These are phyloP conservation scores for Thyatira batis DNA, from an alignment of 2,888 invertebrate genomes.

Conservation along the genomic window DNA sequence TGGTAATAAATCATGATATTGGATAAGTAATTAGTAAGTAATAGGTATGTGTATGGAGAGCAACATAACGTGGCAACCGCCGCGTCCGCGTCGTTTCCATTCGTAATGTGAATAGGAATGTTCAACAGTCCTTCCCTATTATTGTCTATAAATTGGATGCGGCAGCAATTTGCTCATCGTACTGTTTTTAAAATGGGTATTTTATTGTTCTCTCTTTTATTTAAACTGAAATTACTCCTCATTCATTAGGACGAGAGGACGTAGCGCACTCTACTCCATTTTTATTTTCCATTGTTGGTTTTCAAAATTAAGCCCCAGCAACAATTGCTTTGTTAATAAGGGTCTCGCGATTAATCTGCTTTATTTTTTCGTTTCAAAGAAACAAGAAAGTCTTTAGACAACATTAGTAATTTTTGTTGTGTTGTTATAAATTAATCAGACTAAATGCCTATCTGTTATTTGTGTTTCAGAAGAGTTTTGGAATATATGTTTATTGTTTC, in stretches of 20 bases:
- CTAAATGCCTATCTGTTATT: conserved; percentile 27
- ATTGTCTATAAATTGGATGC: conserved; percentile 70
- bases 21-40: background rate
- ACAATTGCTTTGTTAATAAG: conserved; percentile 79
- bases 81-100: conserved; percentile 34
- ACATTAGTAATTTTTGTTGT: conserved; percentile 40
- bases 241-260: conserved; percentile 73
- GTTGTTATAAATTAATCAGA: conserved; percentile 41
- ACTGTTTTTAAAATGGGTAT: conserved; percentile 72
- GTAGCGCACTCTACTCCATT: conserved; percentile 68
- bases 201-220: conserved; percentile 77
- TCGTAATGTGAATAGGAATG: conserved; percentile 57
- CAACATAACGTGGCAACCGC: background rate
- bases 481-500: background rate
- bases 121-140: conserved; percentile 58
- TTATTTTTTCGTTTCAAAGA: conserved; percentile 53
- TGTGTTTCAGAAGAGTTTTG: conserved; percentile 9
- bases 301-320: conserved; percentile 75
- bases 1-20: too few species aligned
- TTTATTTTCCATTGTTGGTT: conserved; percentile 79
- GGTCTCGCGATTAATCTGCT: conserved; percentile 64
- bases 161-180: conserved; percentile 70
- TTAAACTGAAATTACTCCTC: conserved; percentile 78
- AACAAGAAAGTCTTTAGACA: conserved; percentile 44
- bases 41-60: background rate